These are phyloP conservation scores for Cairina moschata DNA, from an alignment of 2,113 vertebrate species.

Conservation along the genomic window DNA sequence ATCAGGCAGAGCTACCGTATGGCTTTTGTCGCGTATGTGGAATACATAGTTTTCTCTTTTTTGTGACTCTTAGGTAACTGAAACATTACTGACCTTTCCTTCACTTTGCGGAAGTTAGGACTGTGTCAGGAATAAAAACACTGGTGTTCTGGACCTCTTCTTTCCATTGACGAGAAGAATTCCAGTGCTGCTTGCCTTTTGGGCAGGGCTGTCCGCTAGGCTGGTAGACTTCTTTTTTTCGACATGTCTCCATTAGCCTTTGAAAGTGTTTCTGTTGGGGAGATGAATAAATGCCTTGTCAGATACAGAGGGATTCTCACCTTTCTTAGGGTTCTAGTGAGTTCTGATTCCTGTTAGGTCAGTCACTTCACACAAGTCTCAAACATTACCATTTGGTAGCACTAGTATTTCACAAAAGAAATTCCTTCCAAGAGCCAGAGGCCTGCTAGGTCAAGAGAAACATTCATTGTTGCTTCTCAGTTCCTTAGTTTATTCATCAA, in stretches of 20 bases:
- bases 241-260: neutral
- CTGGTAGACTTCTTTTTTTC: neutral
- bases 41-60: neutral
- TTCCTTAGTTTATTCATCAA: neutral
- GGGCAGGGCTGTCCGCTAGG: neutral
- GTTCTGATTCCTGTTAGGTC: neutral
- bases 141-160: neutral
- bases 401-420: neutral
- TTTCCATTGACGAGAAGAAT: neutral
- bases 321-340: neutral
- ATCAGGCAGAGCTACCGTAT: neutral
- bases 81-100: neutral
- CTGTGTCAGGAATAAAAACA: neutral
- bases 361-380: neutral
- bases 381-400: neutral
- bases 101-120: neutral
- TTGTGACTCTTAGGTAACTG: neutral
- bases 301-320: neutral
- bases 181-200: neutral
- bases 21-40: neutral
- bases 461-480: neutral
- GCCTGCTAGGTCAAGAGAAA: neutral
- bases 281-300: neutral
- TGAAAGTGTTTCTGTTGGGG: neutral
- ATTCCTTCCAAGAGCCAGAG: neutral